These are phyloP conservation scores for Trididemnum clinides DNA, from an alignment of 23 tunicate genomes.

Conservation along the genomic window DNA sequence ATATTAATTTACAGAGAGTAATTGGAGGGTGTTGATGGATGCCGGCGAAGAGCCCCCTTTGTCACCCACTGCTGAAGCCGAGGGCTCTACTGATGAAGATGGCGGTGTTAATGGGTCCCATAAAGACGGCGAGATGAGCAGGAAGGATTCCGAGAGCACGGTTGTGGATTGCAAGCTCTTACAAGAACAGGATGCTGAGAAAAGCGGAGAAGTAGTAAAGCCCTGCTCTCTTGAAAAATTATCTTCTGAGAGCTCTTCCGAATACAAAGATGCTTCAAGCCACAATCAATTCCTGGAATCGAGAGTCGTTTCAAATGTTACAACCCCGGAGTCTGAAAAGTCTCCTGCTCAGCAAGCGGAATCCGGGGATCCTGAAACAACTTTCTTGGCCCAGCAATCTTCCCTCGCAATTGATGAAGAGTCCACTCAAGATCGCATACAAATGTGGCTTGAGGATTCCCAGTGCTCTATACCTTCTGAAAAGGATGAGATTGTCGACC, in stretches of 20 bases:
- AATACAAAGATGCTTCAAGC: neutral
- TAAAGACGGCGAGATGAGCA: slow-evolving; percentile 45
- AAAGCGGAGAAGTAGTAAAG: neutral
- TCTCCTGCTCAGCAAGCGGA: neutral
- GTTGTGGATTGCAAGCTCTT: slow-evolving; percentile 71
- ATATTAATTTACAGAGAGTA: slow-evolving; percentile 49
- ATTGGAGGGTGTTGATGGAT: slow-evolving; percentile 94
- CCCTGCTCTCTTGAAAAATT: neutral
- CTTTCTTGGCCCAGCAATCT: neutral
- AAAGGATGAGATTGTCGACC: slow-evolving; percentile 4
- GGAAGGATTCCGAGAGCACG: slow-evolving; percentile 93
- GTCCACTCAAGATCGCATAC: slow-evolving; percentile 43
- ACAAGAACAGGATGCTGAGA: neutral
- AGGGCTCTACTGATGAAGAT: slow-evolving; percentile 25
- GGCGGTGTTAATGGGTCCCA: slow-evolving; percentile 2
- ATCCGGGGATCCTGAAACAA: neutral
- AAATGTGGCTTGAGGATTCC: slow-evolving; percentile 59
- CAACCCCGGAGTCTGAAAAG: neutral
- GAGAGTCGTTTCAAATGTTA: neutral
- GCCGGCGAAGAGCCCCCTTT: slow-evolving; percentile 48
- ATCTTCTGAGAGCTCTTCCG: neutral
- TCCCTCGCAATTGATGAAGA: neutral
- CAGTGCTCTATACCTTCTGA: neutral
- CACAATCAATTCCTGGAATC: neutral
- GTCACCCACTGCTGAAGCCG: slow-evolving; percentile 66